phyloP scores from a whole-genome alignment of 2,888 invertebrate species.

The Drosophila demipolita region DNA sequence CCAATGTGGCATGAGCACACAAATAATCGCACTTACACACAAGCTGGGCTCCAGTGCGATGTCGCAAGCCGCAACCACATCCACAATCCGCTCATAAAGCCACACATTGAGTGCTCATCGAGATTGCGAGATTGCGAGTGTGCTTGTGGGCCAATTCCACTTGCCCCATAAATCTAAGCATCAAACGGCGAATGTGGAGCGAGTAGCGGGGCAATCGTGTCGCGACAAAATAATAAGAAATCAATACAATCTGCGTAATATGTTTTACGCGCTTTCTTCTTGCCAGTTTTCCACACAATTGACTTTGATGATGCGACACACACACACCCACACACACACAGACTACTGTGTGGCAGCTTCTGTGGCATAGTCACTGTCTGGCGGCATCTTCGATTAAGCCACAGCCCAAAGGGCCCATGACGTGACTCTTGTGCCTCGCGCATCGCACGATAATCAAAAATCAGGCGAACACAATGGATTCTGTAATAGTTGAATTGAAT shows the following conservation, averaged over 20 bases:
- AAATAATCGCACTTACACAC: not conserved
- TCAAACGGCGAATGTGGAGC: slow-evolving; percentile 33
- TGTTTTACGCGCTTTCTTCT: slow-evolving; percentile 67
- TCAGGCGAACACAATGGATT: slow-evolving; percentile 72
- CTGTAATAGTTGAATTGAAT: slow-evolving; percentile 78
- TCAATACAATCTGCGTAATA: slow-evolving; percentile 79
- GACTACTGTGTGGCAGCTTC: slow-evolving; percentile 4
- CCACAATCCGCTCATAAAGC: slow-evolving; percentile 59
- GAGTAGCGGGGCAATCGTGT: slow-evolving; percentile 16
- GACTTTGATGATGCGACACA: slow-evolving; percentile 79
- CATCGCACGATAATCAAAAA: slow-evolving; percentile 68
- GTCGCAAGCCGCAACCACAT: slow-evolving; percentile 71
- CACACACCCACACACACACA: slow-evolving; percentile 23
- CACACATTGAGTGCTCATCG: slow-evolving; percentile 36
- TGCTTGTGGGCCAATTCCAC: slow-evolving; percentile 32
- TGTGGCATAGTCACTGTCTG: slow-evolving; percentile 11
- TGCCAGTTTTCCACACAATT: slow-evolving; percentile 83
- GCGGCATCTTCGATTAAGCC: slow-evolving; percentile 70
- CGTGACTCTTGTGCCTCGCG: slow-evolving; percentile 64
- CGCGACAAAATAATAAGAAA: slow-evolving; percentile 75
- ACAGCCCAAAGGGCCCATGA: slow-evolving; percentile 65
- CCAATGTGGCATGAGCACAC: not conserved
- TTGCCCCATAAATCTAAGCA: slow-evolving; percentile 57
- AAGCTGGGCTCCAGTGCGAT: slow-evolving; percentile 14
- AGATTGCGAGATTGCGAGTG: not conserved